These are phyloP conservation scores for Sula dactylatra DNA, from an alignment of 2,113 vertebrate genomes.

Conservation along the genomic window DNA sequence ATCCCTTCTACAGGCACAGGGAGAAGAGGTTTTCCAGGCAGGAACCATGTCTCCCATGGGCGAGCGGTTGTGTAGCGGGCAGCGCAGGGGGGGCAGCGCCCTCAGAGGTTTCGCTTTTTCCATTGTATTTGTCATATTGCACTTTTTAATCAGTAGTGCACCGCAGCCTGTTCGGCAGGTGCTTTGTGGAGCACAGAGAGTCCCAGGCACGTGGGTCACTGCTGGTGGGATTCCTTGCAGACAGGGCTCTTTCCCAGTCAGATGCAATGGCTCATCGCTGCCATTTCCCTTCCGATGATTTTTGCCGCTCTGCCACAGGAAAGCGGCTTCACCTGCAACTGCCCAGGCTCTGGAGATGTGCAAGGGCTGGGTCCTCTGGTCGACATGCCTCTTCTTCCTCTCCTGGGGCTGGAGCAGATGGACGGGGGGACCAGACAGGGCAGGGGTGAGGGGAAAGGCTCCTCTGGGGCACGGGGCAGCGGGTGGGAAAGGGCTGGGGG, in stretches of 20 bases:
- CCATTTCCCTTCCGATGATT: accelerated
- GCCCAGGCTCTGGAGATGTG: not conserved
- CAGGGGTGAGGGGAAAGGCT: not conserved
- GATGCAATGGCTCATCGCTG: not conserved
- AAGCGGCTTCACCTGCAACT: not conserved
- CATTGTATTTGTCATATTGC: not conserved
- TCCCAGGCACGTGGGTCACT: not conserved
- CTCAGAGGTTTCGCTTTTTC: not conserved
- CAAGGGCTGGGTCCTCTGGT: not conserved
- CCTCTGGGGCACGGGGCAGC: not conserved
- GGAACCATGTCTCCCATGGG: not conserved
- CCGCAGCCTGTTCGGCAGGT: accelerated
- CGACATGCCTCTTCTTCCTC: not conserved
- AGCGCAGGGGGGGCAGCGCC: not conserved
- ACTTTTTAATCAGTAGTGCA: not conserved
- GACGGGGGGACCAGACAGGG: not conserved
- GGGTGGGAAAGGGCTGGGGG: not conserved
- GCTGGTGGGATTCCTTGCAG: not conserved
- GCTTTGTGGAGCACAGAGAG: not conserved
- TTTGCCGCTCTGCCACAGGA: not conserved
- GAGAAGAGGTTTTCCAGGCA: not conserved
- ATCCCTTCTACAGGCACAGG: not conserved
- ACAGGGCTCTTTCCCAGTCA: not conserved
- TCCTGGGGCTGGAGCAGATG: not conserved
- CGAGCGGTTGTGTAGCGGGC: not conserved